Base-by-base conservation (phyloP, 2,797 vertebrate species). In the Galago senegalensis region DNA sequence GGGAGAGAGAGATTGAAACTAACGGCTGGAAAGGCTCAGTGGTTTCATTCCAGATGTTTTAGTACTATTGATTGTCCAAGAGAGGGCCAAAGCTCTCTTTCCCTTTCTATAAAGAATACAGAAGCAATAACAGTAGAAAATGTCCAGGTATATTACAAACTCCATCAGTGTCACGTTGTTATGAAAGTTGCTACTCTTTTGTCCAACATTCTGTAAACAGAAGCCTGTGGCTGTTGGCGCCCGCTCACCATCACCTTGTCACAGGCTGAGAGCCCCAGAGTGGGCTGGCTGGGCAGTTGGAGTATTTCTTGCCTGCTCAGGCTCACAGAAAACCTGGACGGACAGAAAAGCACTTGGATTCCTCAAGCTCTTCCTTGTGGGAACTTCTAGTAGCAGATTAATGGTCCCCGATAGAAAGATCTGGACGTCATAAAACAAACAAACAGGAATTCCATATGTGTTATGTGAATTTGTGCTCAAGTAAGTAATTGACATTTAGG, bases 31-130 rank as follows among this genome's bases (percentile, higher is more conserved):
- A 37, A 76, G 70, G 14, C 3, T 34, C 16, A 58, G 11, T 93
- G 58, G 25, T 92, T 94, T 94, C 82, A 34, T 87, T 88, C 40
- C 80, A 87, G 75, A 31, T 63, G 13, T 23, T 20, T 76, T 79
- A 67, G 88, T 56, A 14, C 43, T 82, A 18, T 43, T 61, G 25
- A 73, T 60, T 56, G 58, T 63, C 49, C 70, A 81, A 79, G 29
- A 27, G 21, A 76, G 40, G 8, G 27, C n/a, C 37, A n/a, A 84
- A 94, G 27, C 18, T 43, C n/a, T 61, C 17, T 46, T 67, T 65
- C 29, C 23, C 53, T 77, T 95, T 85, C 72, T 75, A 56, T 58
- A 56, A 84, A 63, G 83, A 75, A 40, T 20, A 34, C 37, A 11
- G 73, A 34, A 81, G 58, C 13, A 67, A 5, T 43, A 76, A 80